Base-by-base conservation (phyloP, 2,797 vertebrate genomes). In the Betta splendens region DNA sequence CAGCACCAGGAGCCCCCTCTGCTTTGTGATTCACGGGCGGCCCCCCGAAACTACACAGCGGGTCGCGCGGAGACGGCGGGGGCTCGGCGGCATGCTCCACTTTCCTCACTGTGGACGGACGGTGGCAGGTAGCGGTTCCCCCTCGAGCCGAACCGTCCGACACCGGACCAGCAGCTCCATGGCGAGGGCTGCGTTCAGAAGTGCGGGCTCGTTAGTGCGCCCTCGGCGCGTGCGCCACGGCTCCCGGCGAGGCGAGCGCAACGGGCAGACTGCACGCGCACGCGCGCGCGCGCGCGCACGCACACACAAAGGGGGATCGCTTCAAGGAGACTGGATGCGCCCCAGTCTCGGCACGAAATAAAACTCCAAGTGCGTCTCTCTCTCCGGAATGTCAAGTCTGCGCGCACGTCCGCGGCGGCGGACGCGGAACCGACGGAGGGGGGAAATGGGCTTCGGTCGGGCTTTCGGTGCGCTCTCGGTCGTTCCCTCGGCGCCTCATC, bases 161-260 rank as follows among this genome's bases (percentile, higher is more conserved):
- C 69, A 69, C 58, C 75, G 81, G 74, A 64, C 83, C 56, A 48
- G 72, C 77, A 82, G 75, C 86, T 91, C 91, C 91, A 92, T 92
- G 66, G 46, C 75, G 58, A 69, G 39, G 50, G 58, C 39, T 78
- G 67, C 75, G 75, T 52, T 77, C 59, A 74, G 73, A 85, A 87
- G 81, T 84, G 74, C 56, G 53, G 69, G 64, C n/a, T 72, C 74
- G 80, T 40, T 76, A 75, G 7, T 1, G 33, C 26, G 71, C 77
- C 25, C 64, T 15, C 46, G 8, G 55, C 62, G 68, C 75, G 73
- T 67, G 82, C 77, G 63, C 55, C 43, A 72, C 38, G 75, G 52
- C 75, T 85, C 67, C 75, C 69, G 64, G 61, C 60, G 76, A 80
- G 53, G 17, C 57, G 69, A 81, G 72, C 70, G 60, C 69, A 56